phyloP scores from a whole-genome alignment of 2,888 invertebrate genomes.

The Panopea generosa region DNA sequence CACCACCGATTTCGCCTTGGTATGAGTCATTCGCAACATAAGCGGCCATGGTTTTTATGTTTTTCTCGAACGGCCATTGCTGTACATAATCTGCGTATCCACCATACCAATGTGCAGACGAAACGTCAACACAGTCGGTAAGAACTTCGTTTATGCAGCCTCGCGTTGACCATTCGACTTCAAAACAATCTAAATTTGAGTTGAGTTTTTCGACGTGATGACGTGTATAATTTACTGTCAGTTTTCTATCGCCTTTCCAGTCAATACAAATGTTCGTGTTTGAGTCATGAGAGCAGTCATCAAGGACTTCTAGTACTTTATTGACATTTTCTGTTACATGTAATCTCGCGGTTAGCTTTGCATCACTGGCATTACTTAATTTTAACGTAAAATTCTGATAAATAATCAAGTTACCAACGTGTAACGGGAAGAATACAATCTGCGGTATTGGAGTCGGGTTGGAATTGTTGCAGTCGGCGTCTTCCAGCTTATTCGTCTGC shows the following conservation, averaged over 20 bases:
- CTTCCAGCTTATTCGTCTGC: slow-evolving; percentile 39
- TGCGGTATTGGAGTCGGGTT: not conserved
- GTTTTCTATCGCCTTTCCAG: slow-evolving; percentile 5
- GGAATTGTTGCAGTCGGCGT: not conserved
- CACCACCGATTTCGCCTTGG: slow-evolving; percentile 81
- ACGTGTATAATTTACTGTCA: not conserved
- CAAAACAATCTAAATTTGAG: slow-evolving; percentile 57
- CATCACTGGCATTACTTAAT: not conserved
- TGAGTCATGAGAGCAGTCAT: not conserved
- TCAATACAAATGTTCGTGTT: slow-evolving; percentile 2
- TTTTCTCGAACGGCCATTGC: slow-evolving; percentile 93
- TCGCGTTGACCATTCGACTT: slow-evolving; percentile 66
- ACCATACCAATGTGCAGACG: slow-evolving; percentile 90
- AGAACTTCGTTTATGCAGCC: slow-evolving; percentile 64
- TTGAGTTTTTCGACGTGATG: not conserved
- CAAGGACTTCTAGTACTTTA: not conserved
- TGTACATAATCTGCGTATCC: slow-evolving; percentile 92
- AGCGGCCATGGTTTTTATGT: slow-evolving; percentile 68
- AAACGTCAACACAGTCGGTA: slow-evolving; percentile 71
- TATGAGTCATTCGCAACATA: slow-evolving; percentile 78
- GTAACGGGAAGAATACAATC: not conserved
- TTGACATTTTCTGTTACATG: not conserved
- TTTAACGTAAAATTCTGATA: not conserved
- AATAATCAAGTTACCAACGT: not conserved
- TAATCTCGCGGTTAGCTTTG: not conserved